A percentile compares a stretch with the other conserved stretches of the same genome.
Evolutionary conservation across 1,140 invertebrate species (phyloP).

Genomic region (Hylaeus anthracinus): DNA sequence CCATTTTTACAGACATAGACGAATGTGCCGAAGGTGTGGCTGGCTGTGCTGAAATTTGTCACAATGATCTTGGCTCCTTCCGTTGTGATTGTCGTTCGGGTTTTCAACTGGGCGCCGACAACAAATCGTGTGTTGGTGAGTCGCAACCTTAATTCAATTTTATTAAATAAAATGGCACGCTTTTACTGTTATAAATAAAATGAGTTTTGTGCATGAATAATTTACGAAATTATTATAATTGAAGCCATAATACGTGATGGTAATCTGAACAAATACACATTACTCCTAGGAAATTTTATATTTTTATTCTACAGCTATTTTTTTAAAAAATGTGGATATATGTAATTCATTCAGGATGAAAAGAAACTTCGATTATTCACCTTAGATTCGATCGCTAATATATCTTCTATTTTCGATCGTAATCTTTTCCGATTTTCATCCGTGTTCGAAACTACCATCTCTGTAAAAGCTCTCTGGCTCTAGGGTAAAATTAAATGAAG

Average conservation of each 20-base stretch:
- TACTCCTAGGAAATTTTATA: too few relatives aligned
- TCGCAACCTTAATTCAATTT: background rate
- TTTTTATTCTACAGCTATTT: too few relatives aligned
- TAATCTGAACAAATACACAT: too few relatives aligned
- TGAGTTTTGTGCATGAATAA: too few relatives aligned
- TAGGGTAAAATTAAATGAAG: background rate
- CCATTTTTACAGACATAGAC: constrained; percentile 87
- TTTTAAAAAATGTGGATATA: too few relatives aligned
- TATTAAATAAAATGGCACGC: too few relatives aligned
- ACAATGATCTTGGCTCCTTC: constrained; percentile 80
- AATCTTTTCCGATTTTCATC: background rate
- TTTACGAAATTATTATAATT: too few relatives aligned
- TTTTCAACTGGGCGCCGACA: constrained; percentile 78
- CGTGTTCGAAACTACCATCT: background rate
- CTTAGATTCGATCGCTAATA: background rate
- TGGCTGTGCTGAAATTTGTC: constrained; percentile 83
- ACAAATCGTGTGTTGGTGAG: constrained; percentile 85
- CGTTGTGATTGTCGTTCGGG: constrained; percentile 77
- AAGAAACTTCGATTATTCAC: too few relatives aligned
- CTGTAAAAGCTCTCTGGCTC: background rate
- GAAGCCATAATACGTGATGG: too few relatives aligned
- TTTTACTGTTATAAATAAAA: too few relatives aligned
- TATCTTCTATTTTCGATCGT: background rate
- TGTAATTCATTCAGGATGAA: too few relatives aligned
- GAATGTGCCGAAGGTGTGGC: constrained; percentile 87